A percentile compares a stretch with the other conserved stretches of the same genome.
Conservation (phyloP, 2,113 vertebrate genomes). For the Seriola dumerili region DNA sequence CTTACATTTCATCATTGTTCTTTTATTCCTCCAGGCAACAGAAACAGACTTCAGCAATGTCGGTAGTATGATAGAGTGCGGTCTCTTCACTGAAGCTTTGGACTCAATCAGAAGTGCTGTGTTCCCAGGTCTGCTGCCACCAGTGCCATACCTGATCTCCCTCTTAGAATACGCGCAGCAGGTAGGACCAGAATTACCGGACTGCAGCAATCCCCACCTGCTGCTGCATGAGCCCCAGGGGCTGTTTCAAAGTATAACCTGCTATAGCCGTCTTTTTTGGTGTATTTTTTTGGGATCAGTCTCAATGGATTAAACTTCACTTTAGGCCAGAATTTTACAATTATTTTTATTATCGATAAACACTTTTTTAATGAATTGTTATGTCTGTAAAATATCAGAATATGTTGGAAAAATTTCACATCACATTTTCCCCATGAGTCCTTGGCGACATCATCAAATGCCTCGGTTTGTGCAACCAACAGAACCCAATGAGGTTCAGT, state of each 20-base stretch:
- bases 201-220: constrained; percentile 15
- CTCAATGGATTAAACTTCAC: not conserved
- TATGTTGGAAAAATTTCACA: too few relatives aligned
- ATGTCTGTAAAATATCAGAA: not conserved
- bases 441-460: not conserved
- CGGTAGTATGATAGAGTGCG: constrained; percentile 80
- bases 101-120: constrained; percentile 85
- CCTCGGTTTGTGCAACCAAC: not conserved
- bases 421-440: too few relatives aligned
- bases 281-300: not conserved
- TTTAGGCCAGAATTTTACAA: not conserved
- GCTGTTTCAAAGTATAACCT: not conserved
- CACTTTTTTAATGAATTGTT: not conserved
- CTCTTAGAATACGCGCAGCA: constrained; percentile 88
- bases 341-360: not conserved
- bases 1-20: constrained; percentile 50
- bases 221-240: constrained; percentile 12
- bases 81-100: constrained; percentile 88
- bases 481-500: not conserved
- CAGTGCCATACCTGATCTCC: constrained; percentile 84
- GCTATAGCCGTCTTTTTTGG: not conserved
- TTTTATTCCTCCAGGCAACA: constrained; percentile 68
- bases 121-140: constrained; percentile 86
- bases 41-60: constrained; percentile 78
- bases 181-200: constrained; percentile 79